Evolutionary conservation across 92 coral and sea anemone genomes (phyloP).

Genomic region (Heliopora coerulea): DNA sequence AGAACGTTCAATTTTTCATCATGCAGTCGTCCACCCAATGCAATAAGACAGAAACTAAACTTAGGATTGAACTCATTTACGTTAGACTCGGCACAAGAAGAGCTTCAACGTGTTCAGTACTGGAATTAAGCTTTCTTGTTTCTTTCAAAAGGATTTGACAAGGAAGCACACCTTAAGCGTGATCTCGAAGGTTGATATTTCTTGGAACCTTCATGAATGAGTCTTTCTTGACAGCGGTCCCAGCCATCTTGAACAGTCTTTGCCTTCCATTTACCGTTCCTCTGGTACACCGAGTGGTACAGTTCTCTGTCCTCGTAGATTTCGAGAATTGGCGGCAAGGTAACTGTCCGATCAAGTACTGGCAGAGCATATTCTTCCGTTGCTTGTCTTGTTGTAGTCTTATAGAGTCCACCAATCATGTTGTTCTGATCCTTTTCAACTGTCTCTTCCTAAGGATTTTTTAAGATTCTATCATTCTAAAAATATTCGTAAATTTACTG

Average conservation of each 20-base stretch:
- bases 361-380: constrained; percentile 11
- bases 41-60: too few relatives aligned
- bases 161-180: constrained; percentile 6
- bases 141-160: too few relatives aligned
- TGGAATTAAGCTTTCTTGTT: too few relatives aligned
- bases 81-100: too few relatives aligned
- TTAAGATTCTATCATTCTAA: not conserved
- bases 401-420: constrained; percentile 23
- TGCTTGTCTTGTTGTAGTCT: constrained; percentile 3
- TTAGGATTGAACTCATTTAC: too few relatives aligned
- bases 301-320: constrained; percentile 21
- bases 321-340: constrained; percentile 5
- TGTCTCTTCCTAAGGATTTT: not conserved
- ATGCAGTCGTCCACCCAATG: too few relatives aligned
- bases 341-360: not conserved
- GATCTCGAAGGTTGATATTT: constrained; percentile 13
- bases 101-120: too few relatives aligned
- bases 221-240: constrained; percentile 31
- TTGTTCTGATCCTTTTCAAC: too few relatives aligned
- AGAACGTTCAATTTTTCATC: too few relatives aligned
- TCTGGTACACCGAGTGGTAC: constrained; percentile 22
- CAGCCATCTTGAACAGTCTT: constrained; percentile 7
- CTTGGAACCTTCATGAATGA: constrained; percentile 21
- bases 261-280: constrained; percentile 36
- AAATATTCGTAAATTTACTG: not conserved